phyloP scores from a whole-genome alignment of 2,888 invertebrate genomes.

The Limenitis camilla region DNA sequence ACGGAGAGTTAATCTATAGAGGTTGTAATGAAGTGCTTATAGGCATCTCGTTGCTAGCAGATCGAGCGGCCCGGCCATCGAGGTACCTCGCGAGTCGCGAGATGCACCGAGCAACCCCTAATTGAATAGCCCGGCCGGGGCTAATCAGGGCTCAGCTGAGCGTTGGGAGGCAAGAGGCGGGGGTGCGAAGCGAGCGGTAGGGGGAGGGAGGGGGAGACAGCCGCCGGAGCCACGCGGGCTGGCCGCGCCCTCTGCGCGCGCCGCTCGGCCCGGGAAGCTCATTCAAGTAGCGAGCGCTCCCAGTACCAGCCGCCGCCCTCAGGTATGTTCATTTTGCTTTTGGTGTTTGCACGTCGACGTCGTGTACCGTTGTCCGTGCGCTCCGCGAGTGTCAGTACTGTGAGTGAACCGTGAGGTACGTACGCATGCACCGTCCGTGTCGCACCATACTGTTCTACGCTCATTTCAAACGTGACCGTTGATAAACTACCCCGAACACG shows the following conservation, averaged over 20 bases:
- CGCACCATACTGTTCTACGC: conserved; percentile 32
- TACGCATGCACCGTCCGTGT: conserved; percentile 54
- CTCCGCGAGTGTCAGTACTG: conserved; percentile 66
- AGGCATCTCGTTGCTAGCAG: conserved; percentile 37
- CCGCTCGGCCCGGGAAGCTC: conserved; percentile 70
- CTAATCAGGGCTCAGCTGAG: conserved; percentile 73
- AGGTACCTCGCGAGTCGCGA: conserved; percentile 44
- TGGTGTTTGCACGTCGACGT: conserved; percentile 66
- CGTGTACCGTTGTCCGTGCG: conserved; percentile 45
- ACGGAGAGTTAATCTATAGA: conserved; percentile 48
- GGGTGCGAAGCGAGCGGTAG: conserved; percentile 37
- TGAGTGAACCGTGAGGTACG: conserved; percentile 45
- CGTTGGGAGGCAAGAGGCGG: conserved; percentile 39
- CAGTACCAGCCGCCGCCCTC: conserved; percentile 70
- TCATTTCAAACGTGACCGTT: conserved; percentile 33
- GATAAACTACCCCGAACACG: conserved; percentile 24
- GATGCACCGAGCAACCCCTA: conserved; percentile 69
- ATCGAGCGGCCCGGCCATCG: conserved; percentile 37
- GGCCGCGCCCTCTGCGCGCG: conserved; percentile 78
- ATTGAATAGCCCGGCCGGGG: conserved; percentile 71
- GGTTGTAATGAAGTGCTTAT: conserved; percentile 58
- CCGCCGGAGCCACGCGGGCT: conserved; percentile 72
- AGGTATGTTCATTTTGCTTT: conserved; percentile 73
- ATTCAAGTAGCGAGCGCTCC: conserved; percentile 72
- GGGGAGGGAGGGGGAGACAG: conserved; percentile 49